Conservation (phyloP, 2,888 invertebrate genomes). For the Leucozona laternaria region DNA sequence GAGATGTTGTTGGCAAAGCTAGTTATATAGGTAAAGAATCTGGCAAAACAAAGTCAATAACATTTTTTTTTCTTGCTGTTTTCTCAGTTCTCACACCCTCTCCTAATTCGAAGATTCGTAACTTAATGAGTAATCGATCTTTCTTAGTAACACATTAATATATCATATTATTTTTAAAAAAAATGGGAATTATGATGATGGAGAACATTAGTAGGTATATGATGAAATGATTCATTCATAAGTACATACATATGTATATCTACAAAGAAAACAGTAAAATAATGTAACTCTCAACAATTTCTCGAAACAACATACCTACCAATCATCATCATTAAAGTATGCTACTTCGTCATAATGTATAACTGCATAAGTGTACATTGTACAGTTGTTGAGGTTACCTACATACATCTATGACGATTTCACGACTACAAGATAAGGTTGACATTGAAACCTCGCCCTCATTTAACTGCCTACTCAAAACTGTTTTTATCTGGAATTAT, state of each 20-base stretch:
- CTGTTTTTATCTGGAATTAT: no score
- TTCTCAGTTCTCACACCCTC: not conserved
- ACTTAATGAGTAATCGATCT: slow-evolving; percentile 12
- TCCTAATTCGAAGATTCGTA: not conserved
- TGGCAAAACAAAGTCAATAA: slow-evolving; percentile 33
- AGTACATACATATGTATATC: no score
- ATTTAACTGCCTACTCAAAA: no score
- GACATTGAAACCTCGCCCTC: no score
- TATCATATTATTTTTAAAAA: not conserved
- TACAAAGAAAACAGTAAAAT: not conserved
- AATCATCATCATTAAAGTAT: no score
- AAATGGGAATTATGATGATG: not conserved
- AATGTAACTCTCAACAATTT: not conserved
- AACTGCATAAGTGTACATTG: no score
- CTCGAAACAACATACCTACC: not conserved
- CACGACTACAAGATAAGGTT: no score
- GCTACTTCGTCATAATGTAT: no score
- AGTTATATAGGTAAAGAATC: not conserved
- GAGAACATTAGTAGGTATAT: not conserved
- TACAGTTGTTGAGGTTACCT: no score
- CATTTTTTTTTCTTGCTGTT: not conserved
- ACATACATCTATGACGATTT: no score
- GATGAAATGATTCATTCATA: not conserved
- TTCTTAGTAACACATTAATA: not conserved
- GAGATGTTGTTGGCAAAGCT: not conserved